A percentile compares a stretch with the other conserved stretches of the same genome.
These are phyloP conservation scores for Sturnus vulgaris DNA, from an alignment of 2,113 vertebrate genomes.

Conservation along the genomic window DNA sequence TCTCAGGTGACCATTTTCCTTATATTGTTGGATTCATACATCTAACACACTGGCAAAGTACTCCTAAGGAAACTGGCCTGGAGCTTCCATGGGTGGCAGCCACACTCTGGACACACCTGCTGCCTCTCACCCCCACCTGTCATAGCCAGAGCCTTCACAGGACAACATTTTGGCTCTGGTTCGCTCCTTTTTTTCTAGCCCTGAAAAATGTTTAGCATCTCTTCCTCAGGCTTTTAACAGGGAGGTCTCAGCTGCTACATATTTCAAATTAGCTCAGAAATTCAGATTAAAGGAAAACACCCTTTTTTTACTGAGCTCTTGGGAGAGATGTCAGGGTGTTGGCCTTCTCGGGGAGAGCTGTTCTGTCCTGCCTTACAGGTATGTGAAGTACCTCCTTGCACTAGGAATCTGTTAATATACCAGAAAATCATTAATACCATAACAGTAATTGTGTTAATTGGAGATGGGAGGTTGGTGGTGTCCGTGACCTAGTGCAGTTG, in stretches of 20 bases:
- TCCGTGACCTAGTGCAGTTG: neutral
- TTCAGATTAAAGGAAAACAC: neutral
- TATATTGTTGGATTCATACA: neutral
- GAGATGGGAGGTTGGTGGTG: neutral
- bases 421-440: neutral
- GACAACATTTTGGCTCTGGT: neutral
- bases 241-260: neutral
- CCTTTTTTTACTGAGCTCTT: neutral
- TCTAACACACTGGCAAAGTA: neutral
- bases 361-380: neutral
- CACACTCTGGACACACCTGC: rapidly evolving
- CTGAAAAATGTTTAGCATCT: neutral
- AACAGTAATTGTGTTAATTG: neutral
- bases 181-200: neutral
- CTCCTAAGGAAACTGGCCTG: neutral
- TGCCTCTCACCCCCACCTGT: neutral
- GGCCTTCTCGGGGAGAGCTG: neutral
- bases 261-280: neutral
- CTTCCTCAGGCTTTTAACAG: neutral
- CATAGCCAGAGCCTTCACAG: neutral
- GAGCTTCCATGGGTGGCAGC: neutral
- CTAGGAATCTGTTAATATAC: neutral
- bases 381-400: neutral
- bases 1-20: neutral
- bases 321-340: neutral